Base-by-base conservation (phyloP, 2,113 vertebrate species). In the Serilophus lunatus region DNA sequence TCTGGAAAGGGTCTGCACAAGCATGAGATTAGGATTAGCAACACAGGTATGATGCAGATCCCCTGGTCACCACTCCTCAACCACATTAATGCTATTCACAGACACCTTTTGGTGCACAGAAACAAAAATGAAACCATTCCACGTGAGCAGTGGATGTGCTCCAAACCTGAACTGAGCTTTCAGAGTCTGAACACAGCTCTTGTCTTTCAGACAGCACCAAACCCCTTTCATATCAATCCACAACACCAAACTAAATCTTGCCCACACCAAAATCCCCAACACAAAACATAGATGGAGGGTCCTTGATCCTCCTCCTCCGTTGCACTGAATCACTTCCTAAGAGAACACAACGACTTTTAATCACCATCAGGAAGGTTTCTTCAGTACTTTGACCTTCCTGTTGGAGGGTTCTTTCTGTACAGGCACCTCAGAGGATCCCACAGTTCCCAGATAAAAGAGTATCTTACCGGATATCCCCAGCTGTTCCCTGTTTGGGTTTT, bases 401-500 rank as follows among this genome's bases (percentile, higher is more conserved):
- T 14, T 50, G 22, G 47, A 91, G 16, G 51, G 10, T 70, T 87
- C 76, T 44, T 70, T 66, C 56, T 35, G 49, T 22, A 5, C 28
- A 45, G 28, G 36, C 28, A 29, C 54, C 82, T 63, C 81, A 72
- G 12, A 71, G 6, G 4, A 49, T 18, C 24, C 33, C 77, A 50
- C 65, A 65, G 9, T 10, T 78, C 51, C 57, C 75, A 88, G 57
- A 82, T 22, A 51, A 92, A 83, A 38, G 26, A 16, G 38, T 8
- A 13, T 24, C 97, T 98, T 98, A 98, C 98, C 98, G 97, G 97
- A 42, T 98, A 97, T 9, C 97, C 98, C 98, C 98, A 98, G 7
- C 97, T 97, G 36, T 91, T 98, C 23, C 97, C 98, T 26, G 93
- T 93, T 65, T 98, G 98, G 82, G 97, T 95, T 97, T 98, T 98